Percentiles rank a stretch among this genome's conserved stretches.
Conservation (phyloP, 2,797 vertebrate genomes). For the Chrysocyon brachyurus region DNA sequence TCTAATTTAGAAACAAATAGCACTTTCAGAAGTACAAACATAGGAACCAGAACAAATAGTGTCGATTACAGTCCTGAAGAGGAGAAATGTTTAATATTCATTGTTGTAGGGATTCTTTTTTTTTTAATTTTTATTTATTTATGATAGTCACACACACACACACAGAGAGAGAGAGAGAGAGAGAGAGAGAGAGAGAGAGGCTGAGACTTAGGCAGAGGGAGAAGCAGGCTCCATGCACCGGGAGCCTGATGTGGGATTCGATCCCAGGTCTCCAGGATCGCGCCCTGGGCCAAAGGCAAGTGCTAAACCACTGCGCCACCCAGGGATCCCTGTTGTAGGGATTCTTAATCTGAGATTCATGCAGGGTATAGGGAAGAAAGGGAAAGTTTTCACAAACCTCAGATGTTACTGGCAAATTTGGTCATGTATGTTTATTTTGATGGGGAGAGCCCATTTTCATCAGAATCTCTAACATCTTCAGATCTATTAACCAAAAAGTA, state of each 20-base stretch:
- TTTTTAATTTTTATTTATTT: too few species aligned
- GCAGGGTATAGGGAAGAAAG: not conserved
- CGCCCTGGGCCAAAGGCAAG: too few species aligned
- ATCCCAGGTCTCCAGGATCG: too few species aligned
- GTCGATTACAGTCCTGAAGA: not conserved
- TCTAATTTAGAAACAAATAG: not conserved
- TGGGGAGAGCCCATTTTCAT: not conserved
- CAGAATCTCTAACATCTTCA: not conserved
- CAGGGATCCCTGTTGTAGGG: not conserved
- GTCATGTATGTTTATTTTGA: not conserved
- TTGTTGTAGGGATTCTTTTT: not conserved
- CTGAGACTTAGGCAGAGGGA: too few species aligned
- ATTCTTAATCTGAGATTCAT: slow-evolving; percentile 27
- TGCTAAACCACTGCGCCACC: too few species aligned
- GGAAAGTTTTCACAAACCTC: not conserved
- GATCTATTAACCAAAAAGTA: not conserved
- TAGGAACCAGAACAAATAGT: not conserved
- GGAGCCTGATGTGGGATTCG: too few species aligned
- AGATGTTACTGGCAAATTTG: not conserved
- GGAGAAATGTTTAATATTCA: not conserved
- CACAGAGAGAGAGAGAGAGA: too few species aligned
- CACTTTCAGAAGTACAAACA: not conserved
- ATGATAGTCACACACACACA: too few species aligned
- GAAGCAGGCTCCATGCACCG: too few species aligned
- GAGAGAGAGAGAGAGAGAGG: too few species aligned